Evolutionary conservation across 1,140 invertebrate genomes (phyloP).

Genomic region (Scaptomyza hsui): DNA sequence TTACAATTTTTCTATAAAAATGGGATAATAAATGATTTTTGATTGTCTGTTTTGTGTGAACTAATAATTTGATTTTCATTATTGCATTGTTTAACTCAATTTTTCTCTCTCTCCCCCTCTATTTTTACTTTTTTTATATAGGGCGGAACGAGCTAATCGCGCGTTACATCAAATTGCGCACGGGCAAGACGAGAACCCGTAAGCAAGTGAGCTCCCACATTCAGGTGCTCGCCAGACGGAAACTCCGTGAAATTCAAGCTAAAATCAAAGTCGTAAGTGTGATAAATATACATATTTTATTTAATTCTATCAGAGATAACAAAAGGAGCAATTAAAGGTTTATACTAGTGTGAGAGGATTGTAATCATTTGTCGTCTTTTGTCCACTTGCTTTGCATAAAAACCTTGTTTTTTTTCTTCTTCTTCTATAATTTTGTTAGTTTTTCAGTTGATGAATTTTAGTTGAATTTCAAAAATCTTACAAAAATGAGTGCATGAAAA

Average conservation of each 20-base stretch:
- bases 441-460: too few relatives aligned
- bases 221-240: conserved; percentile 98
- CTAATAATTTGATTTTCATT: conserved; percentile 7
- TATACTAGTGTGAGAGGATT: not conserved
- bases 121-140: conserved; percentile 83
- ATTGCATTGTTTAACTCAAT: not conserved
- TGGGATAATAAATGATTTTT: not conserved
- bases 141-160: conserved; percentile 99
- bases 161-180: conserved; percentile 99
- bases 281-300: not conserved
- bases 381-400: conserved; percentile 22
- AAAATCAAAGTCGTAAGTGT: conserved; percentile 97
- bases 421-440: too few relatives aligned
- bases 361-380: conserved; percentile 11
- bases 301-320: not conserved
- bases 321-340: conserved; percentile 12
- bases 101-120: not conserved
- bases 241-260: conserved; percentile 98
- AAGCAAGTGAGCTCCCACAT: conserved; percentile 99
- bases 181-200: conserved; percentile 98
- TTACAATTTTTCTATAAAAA: not conserved
- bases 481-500: conserved; percentile 56
- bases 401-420: not conserved
- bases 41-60: conserved; percentile 6
- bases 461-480: too few relatives aligned